Base-by-base conservation (phyloP, 1,140 invertebrate genomes). In the Hylaeus anthracinus region DNA sequence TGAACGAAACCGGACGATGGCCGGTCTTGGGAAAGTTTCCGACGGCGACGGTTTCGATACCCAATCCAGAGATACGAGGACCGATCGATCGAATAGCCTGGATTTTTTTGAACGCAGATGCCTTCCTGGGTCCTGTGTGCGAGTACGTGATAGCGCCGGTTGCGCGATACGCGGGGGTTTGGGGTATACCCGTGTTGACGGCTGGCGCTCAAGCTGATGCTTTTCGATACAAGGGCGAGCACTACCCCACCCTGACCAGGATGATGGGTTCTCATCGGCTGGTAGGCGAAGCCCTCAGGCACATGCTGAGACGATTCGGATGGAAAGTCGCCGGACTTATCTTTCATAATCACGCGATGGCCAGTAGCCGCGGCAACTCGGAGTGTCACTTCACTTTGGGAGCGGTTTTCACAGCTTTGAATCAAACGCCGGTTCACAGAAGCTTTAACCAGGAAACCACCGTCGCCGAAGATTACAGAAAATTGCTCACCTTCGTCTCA, bases 121-220 rank as follows among this genome's bases (percentile, higher is more conserved):
- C 97, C 1, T 98, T 98, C 89, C 95, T 99, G 86, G 98, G 98
- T 0, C 97, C 98, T 1, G 96, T 98, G 1, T 99, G 98, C 92
- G 97, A 98, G 86, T 99, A 98, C 92, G 97, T 97, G 4, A 95
- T 99, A 71, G 97, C 98, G 1, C 98, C 98, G 1, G 97, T 99
- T 1, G 96, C 97, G 1, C 94, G 98, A 14, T 98, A 98, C 89
- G 95, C 97, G 1, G 96, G 96, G 5, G 95, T 95, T n/a, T 99
- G 98, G 98, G 94, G 96, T 1, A 96, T 98, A 37, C 98, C 98
- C 0, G 95, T 99, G 1, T 91, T 99, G 6, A 98, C 97, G 2
- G 95, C 97, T 0, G 97, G 97, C 0, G 98, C 96, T 0, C 96
- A 97, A 88, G 97, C 97, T 0, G 96, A 97, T 77, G 96, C 96